Evolutionary conservation across 2,797 vertebrate genomes (phyloP).

Genomic region (Heterohyrax brucei): DNA sequence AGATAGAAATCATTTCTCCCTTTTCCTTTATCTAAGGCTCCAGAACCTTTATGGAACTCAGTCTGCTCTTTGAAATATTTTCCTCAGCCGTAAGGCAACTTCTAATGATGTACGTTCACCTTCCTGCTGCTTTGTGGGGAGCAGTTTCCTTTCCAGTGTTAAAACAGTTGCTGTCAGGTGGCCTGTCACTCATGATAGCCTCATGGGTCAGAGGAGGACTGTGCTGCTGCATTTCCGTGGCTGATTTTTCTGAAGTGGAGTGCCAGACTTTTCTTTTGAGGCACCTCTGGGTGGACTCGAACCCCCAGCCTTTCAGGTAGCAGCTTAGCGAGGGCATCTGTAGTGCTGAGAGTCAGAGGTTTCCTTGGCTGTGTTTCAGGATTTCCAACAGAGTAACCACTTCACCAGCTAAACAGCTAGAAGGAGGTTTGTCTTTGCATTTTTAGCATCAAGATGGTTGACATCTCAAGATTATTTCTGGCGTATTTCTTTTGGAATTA

Average conservation of each 20-base stretch:
- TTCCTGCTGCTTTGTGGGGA: neutral
- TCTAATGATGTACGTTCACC: neutral
- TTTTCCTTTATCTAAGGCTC: constrained; percentile 24
- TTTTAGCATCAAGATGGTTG: constrained; percentile 55
- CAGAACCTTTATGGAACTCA: constrained; percentile 59
- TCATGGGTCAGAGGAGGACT: neutral
- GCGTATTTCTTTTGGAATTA: neutral
- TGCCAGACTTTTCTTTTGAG: neutral
- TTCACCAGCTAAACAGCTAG: constrained; percentile 22
- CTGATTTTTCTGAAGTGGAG: neutral
- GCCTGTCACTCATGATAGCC: too few species aligned
- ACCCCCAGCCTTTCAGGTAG: neutral
- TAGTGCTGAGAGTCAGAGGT: neutral
- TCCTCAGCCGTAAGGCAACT: neutral
- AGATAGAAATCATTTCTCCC: constrained; percentile 26
- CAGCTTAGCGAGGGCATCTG: neutral
- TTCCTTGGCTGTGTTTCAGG: constrained; percentile 29
- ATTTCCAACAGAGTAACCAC: constrained; percentile 40
- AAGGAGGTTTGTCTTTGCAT: neutral
- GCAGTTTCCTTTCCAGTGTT: neutral
- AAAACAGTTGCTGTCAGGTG: too few species aligned
- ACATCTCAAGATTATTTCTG: constrained; percentile 51
- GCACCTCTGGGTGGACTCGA: neutral
- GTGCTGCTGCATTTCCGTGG: neutral
- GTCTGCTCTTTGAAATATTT: constrained; percentile 63